phyloP scores from a whole-genome alignment of 2,888 invertebrate species.

The Sphaerophoria taeniata region DNA sequence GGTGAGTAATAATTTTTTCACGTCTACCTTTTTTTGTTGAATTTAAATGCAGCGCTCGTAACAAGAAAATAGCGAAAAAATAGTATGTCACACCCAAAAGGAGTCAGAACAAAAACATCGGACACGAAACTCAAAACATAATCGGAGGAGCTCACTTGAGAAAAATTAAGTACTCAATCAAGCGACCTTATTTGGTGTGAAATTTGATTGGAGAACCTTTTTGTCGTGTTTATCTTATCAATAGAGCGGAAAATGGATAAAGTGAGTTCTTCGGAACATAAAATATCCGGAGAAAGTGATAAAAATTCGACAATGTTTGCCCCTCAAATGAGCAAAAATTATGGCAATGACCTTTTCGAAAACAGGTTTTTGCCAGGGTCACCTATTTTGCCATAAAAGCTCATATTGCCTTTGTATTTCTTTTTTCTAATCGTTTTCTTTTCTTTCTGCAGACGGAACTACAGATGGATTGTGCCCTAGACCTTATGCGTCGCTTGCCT shows the following conservation, averaged over 20 bases:
- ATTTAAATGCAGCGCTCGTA: constrained; percentile 20
- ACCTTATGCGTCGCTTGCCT: constrained; percentile 98
- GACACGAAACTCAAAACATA: constrained; percentile 20
- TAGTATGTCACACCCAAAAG: constrained; percentile 74
- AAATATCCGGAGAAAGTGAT: not conserved
- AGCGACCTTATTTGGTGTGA: constrained; percentile 49
- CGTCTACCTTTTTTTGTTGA: not conserved
- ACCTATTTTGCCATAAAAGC: too few species aligned
- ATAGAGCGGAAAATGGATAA: not conserved
- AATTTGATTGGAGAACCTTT: constrained; percentile 6
- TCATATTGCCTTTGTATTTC: too few species aligned
- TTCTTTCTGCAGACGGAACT: constrained; percentile 90
- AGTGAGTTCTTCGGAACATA: not conserved
- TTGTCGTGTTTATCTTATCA: constrained; percentile 59
- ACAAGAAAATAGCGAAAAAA: constrained; percentile 59
- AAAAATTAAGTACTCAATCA: constrained; percentile 5
- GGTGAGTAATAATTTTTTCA: constrained; percentile 72
- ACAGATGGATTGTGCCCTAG: constrained; percentile 99
- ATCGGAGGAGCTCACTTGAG: not conserved
- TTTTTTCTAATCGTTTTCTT: not conserved
- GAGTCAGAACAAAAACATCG: constrained; percentile 71
- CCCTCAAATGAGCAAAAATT: not conserved
- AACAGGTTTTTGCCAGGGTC: too few species aligned
- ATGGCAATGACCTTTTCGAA: not conserved
- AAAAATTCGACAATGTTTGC: not conserved